Evolutionary conservation across 2,888 invertebrate genomes (phyloP).

Genomic region (Euclidia mi): DNA sequence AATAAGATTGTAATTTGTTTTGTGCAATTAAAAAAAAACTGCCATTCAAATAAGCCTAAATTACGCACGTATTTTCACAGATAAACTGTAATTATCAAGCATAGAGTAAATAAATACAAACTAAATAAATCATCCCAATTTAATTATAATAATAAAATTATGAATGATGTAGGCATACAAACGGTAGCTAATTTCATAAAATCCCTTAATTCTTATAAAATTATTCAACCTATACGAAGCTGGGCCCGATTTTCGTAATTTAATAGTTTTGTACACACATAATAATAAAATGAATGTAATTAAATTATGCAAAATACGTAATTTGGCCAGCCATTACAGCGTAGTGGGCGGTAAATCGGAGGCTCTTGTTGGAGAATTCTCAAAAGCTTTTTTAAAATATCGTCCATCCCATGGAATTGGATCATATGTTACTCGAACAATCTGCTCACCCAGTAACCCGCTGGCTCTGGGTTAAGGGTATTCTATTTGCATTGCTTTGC

Average conservation of each 20-base stretch:
- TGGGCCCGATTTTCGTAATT: conserved; percentile 21
- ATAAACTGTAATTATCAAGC: too few species aligned
- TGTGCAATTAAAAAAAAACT: too few species aligned
- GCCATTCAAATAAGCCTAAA: too few species aligned
- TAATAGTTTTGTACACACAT: conserved; percentile 26
- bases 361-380: conserved; percentile 44
- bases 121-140: too few species aligned
- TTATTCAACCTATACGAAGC: conserved; percentile 7
- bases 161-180: too few species aligned
- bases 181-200: background rate
- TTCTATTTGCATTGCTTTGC: conserved; percentile 48
- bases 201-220: background rate
- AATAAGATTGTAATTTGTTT: too few species aligned
- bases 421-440: conserved; percentile 68
- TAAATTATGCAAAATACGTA: conserved; percentile 55
- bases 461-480: conserved; percentile 40
- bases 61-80: too few species aligned
- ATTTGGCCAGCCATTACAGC: conserved; percentile 45
- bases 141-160: background rate
- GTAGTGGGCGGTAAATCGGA: conserved; percentile 49
- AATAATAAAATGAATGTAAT: conserved; percentile 35
- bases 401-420: conserved; percentile 61
- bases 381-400: conserved; percentile 58
- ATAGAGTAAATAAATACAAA: too few species aligned
- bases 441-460: conserved; percentile 52